Evolutionary conservation across 1,140 invertebrate species (phyloP).

Genomic region (Batillaria attramentaria): DNA sequence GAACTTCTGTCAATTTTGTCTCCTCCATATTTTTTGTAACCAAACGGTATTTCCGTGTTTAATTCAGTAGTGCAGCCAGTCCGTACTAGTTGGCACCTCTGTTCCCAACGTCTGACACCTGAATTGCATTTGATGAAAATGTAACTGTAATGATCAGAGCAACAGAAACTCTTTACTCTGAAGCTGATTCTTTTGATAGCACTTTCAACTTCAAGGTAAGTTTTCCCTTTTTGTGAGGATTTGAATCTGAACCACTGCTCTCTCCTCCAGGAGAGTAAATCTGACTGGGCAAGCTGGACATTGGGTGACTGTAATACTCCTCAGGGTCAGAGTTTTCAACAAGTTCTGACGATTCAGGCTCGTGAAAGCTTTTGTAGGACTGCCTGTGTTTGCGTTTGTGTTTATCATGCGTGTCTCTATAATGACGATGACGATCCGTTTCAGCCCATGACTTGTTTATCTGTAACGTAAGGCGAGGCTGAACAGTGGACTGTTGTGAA

Average conservation of each 20-base stretch:
- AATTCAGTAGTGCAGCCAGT: background rate
- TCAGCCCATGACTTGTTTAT: conserved; percentile 38
- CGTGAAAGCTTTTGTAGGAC: conserved; percentile 38
- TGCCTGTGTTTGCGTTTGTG: conserved; percentile 54
- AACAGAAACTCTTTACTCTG: conserved; percentile 24
- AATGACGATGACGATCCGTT: conserved; percentile 5
- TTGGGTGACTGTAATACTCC: conserved; percentile 25
- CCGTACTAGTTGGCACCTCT: background rate
- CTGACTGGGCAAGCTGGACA: conserved; percentile 37
- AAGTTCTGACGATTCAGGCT: conserved; percentile 49
- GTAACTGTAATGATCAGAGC: background rate
- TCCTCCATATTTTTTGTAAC: background rate
- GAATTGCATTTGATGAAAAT: background rate
- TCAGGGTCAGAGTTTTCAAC: conserved; percentile 49
- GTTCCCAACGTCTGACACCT: background rate
- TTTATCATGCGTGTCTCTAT: conserved; percentile 22
- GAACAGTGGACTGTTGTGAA: conserved; percentile 38
- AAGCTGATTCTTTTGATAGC: conserved; percentile 42
- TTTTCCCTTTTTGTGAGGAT: conserved; percentile 43
- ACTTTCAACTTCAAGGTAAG: conserved; percentile 47
- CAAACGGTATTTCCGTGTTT: background rate
- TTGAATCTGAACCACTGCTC: conserved; percentile 54
- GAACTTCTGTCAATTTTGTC: background rate
- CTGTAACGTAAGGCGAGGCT: conserved; percentile 25
- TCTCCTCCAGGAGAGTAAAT: conserved; percentile 57